Percentiles rank a stretch among this genome's conserved stretches.
phyloP scores from a whole-genome alignment of 2,797 vertebrate species.

The Karalla daura region DNA sequence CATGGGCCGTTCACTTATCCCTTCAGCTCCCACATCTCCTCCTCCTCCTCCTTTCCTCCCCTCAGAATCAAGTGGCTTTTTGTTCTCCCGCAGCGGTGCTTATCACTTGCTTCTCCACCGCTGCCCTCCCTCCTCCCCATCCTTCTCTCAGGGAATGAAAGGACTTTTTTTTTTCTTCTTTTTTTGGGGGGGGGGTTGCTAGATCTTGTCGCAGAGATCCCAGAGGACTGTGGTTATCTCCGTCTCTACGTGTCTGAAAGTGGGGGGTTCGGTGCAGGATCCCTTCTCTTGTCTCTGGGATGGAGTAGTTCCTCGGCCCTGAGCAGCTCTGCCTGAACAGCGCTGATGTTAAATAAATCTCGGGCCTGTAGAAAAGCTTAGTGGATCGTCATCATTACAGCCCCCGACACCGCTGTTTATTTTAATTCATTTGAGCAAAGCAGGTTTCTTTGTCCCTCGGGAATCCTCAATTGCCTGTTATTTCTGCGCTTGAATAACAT shows the following conservation, averaged over 20 bases:
- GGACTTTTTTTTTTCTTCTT: too few species aligned
- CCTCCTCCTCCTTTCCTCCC: slow-evolving; percentile 44
- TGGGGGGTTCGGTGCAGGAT: slow-evolving; percentile 11
- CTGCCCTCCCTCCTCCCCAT: slow-evolving; percentile 38
- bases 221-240: slow-evolving; percentile 43
- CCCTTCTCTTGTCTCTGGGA: neutral
- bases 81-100: slow-evolving; percentile 76
- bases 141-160: slow-evolving; percentile 55
- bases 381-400: slow-evolving; percentile 47
- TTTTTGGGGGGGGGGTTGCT: slow-evolving; percentile 51
- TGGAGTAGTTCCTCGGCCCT: neutral
- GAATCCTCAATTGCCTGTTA: slow-evolving; percentile 54
- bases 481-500: slow-evolving; percentile 45
- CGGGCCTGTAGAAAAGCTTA: slow-evolving; percentile 21
- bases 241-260: slow-evolving; percentile 29
- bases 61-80: slow-evolving; percentile 78
- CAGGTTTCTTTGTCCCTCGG: slow-evolving; percentile 48
- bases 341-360: slow-evolving; percentile 38
- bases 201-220: slow-evolving; percentile 52
- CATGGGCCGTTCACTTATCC: slow-evolving; percentile 52
- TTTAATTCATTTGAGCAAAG: slow-evolving; percentile 40
- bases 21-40: slow-evolving; percentile 51
- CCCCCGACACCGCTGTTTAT: slow-evolving; percentile 42
- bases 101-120: slow-evolving; percentile 73
- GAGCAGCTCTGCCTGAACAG: slow-evolving; percentile 27